These are phyloP conservation scores for Papilio elwesi DNA, from an alignment of 2,888 invertebrate species.

Conservation along the genomic window DNA sequence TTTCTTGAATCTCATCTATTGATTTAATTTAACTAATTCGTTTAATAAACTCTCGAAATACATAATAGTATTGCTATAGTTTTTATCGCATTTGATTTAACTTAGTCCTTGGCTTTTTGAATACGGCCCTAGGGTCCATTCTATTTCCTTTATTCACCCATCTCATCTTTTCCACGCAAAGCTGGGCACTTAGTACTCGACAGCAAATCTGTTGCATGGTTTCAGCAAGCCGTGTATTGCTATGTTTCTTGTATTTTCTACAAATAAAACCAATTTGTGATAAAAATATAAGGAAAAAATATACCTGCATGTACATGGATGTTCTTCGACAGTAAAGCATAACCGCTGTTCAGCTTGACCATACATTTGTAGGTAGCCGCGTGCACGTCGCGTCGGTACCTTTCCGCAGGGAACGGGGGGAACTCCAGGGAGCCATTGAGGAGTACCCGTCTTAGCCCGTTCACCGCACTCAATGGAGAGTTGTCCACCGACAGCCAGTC, in stretches of 20 bases:
- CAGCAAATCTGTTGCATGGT: too few species aligned
- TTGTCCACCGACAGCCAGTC: conserved; percentile 91
- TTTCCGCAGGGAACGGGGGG: conserved; percentile 91
- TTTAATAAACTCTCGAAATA: conserved; percentile 4
- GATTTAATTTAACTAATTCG: conserved; percentile 41
- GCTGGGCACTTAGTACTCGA: too few species aligned
- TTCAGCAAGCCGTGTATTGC: too few species aligned
- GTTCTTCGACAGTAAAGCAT: conserved; percentile 91
- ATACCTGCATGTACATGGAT: conserved; percentile 95
- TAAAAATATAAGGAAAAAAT: conserved; percentile 51
- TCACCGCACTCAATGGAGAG: conserved; percentile 86
- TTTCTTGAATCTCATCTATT: too few species aligned
- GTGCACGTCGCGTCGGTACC: conserved; percentile 93
- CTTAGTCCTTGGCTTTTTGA: too few species aligned
- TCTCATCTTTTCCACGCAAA: too few species aligned
- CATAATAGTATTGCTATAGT: too few species aligned
- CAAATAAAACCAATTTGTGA: too few species aligned
- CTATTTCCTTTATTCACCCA: too few species aligned
- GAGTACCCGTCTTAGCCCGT: conserved; percentile 89
- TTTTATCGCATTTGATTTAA: too few species aligned
- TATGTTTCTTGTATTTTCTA: too few species aligned
- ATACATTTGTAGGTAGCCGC: conserved; percentile 91
- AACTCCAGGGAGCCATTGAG: conserved; percentile 94
- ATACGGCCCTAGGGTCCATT: too few species aligned
- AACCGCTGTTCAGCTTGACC: conserved; percentile 68